A percentile compares a stretch with the other conserved stretches of the same genome.
Evolutionary conservation across 2,113 vertebrate species (phyloP).

Genomic region (Tragelaphus strepsiceros): DNA sequence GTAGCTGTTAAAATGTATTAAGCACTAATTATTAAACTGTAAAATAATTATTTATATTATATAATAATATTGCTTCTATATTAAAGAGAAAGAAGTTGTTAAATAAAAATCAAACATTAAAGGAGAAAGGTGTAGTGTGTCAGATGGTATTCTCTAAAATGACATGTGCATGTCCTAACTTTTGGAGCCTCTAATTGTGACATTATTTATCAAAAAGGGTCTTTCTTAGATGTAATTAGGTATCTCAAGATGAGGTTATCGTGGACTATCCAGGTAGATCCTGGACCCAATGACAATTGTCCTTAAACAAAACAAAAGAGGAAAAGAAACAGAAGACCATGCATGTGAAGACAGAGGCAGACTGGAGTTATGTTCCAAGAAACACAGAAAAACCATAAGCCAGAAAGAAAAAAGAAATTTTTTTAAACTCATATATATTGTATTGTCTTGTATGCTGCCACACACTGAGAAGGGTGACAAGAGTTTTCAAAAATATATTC

Average conservation of each 20-base stretch:
- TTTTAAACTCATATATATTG: not conserved
- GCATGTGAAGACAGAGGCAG: not conserved
- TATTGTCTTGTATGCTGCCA: not conserved
- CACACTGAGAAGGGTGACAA: not conserved
- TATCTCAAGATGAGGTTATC: not conserved
- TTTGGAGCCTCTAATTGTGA: not conserved
- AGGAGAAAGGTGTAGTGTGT: not conserved
- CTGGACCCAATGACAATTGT: not conserved
- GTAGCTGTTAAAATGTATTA: not conserved
- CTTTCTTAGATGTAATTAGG: not conserved
- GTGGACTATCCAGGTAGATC: not conserved
- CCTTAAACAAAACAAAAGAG: not conserved
- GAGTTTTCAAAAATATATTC: not conserved
- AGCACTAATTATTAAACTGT: not conserved
- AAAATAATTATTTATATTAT: not conserved
- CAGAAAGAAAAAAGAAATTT: not conserved
- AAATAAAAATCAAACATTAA: not conserved
- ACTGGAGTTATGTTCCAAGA: not conserved
- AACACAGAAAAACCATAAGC: not conserved
- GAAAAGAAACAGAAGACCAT: not conserved
- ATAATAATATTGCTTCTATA: not conserved
- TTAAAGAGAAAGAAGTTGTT: not conserved
- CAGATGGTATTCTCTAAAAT: not conserved
- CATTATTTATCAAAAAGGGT: not conserved
- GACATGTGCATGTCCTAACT: not conserved